phyloP scores from a whole-genome alignment of 2,797 vertebrate species.

The Steatocranus sp. region DNA sequence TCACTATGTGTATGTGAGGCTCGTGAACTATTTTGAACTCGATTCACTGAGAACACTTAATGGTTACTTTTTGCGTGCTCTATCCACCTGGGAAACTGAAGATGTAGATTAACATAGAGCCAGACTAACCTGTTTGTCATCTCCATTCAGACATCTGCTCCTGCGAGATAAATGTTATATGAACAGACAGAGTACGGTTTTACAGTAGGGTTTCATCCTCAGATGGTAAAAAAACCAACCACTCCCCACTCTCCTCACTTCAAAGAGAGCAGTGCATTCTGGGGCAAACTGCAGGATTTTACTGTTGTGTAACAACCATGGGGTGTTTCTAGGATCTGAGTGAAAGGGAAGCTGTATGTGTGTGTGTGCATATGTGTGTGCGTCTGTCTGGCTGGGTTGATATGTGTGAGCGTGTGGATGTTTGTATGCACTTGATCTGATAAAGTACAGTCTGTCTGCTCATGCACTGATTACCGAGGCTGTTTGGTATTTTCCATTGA shows the following conservation, averaged over 20 bases:
- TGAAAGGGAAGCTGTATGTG: conserved; percentile 4
- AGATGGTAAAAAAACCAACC: conserved; percentile 13
- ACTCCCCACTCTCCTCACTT: conserved; percentile 19
- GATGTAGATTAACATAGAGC: background rate
- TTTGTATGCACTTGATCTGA: conserved; percentile 46
- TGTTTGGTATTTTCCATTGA: conserved; percentile 11
- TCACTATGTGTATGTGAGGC: background rate
- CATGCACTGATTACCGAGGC: conserved; percentile 12
- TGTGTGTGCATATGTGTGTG: background rate
- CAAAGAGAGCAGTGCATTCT: conserved; percentile 45
- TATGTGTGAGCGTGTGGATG: background rate
- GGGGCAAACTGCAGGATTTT: conserved; percentile 51
- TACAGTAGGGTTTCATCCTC: conserved; percentile 2
- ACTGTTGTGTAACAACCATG: conserved; percentile 48
- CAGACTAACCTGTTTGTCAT: background rate
- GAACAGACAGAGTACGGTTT: background rate
- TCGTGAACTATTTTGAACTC: background rate
- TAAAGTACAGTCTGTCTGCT: conserved; percentile 36
- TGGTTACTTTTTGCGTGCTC: background rate
- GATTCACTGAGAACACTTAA: background rate
- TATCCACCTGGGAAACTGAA: background rate
- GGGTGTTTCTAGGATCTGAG: conserved; percentile 45
- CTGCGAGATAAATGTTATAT: background rate
- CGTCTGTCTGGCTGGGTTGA: background rate
- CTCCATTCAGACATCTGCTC: background rate